These are phyloP conservation scores for Neosilurus hyrtlii DNA, from an alignment of 2,797 vertebrate genomes.

Conservation along the genomic window DNA sequence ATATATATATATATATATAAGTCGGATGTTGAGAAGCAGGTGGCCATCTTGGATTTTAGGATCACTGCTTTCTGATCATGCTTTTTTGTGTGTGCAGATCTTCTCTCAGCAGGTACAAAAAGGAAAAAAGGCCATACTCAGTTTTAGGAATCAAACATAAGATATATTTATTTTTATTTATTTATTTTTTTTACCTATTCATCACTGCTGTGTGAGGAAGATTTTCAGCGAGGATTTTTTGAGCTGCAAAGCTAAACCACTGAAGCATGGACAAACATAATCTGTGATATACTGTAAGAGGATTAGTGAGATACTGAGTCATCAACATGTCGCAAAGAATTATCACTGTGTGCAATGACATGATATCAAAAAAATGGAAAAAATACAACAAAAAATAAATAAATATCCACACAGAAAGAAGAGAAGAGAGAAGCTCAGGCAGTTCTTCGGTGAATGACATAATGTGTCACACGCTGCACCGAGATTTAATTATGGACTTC, in stretches of 20 bases:
- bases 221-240: constrained; percentile 12
- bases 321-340: constrained; percentile 26
- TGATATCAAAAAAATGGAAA: background rate
- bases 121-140: background rate
- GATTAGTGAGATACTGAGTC: constrained; percentile 34
- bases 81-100: background rate
- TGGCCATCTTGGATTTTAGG: background rate
- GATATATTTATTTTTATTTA: background rate
- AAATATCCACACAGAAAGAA: background rate
- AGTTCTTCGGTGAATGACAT: constrained; percentile 1
- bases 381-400: background rate
- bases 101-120: background rate
- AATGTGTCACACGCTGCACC: background rate
- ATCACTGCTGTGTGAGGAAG: constrained; percentile 8
- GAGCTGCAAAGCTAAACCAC: constrained; percentile 18
- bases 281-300: constrained; percentile 29
- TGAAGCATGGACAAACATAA: constrained; percentile 27
- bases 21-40: too few relatives aligned
- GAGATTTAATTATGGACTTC: constrained; percentile 18
- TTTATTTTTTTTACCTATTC: constrained; percentile 16
- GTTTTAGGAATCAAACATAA: constrained; percentile 7
- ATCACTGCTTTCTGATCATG: background rate
- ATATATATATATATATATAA: too few relatives aligned
- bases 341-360: constrained; percentile 20
- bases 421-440: constrained; percentile 4